Base-by-base conservation (phyloP, 1,140 invertebrate genomes). In the Drosophila navojoa region DNA sequence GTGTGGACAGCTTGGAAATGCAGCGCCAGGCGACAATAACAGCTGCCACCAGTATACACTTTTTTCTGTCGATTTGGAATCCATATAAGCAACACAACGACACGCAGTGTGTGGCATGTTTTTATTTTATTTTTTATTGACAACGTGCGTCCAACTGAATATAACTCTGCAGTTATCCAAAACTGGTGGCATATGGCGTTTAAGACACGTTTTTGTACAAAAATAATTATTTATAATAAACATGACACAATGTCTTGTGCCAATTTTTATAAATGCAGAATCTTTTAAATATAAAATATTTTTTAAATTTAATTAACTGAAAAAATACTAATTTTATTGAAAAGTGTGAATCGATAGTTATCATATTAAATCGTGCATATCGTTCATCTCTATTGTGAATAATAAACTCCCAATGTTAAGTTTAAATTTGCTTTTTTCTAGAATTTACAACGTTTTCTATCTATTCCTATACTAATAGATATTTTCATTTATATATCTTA, bases 51-150 rank as follows among this genome's bases (percentile, higher is more conserved):
- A 70, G 76, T 71, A 72, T 80, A 90, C 77, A 57, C 70, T 89
- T 89, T 89, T 87, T 89, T 89, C 42, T 11, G 80, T 50, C 66
- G 52, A 80, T 90, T 89, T 90, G 79, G 84, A 89, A 89, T 89
- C 84, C 84, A 67, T 89, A 89, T 74, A 89, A 89, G 77, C 73
- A 74, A 40, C 59, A 32, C 38, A 71, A 69, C 57, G 80, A 67
- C 67, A 67, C 54, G 27, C 47, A 57, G 54, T 74, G 71, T 89
- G 84, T 89, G 84, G 55, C 32, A 62, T 75, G n/a, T 66, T 82
- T 76, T 69, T 44, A 16, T 16, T 44, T 44, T 29, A 6, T 29
- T 29, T 7, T 32, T 32, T 85, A 44, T 49, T 16, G 27, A 9
- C 44, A 44, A 35, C 45, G 61, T 74, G 49, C 45, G 61, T 64